Evolutionary conservation across 2,113 vertebrate genomes (phyloP).

Genomic region (Phyllostomus hastatus): DNA sequence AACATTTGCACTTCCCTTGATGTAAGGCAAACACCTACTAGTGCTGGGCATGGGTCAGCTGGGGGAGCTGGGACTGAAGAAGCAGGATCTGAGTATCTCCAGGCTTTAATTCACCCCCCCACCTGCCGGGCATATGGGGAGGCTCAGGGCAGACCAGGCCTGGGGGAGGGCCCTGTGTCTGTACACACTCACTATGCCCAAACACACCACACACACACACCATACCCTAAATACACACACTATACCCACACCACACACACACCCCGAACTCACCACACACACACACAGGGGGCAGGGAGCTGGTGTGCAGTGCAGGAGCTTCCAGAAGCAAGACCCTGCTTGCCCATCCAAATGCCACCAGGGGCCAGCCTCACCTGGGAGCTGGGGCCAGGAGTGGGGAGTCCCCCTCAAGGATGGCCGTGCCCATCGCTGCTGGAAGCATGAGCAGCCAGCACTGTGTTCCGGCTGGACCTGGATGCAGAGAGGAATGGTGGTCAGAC

Average conservation of each 20-base stretch:
- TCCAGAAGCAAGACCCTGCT: not conserved
- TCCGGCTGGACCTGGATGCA: not conserved
- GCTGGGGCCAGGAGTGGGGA: not conserved
- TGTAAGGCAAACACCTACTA: conserved; percentile 53
- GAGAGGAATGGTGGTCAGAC: not conserved
- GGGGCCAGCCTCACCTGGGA: not conserved
- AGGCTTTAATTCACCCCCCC: not conserved
- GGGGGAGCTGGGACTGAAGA: not conserved
- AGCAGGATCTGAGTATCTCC: not conserved
- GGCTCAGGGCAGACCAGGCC: not conserved
- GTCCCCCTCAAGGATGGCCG: no score
- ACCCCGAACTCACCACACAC: no score
- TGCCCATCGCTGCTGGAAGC: not conserved
- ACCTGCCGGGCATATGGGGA: not conserved
- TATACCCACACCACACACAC: not conserved
- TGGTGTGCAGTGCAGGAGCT: not conserved
- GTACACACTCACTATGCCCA: not conserved
- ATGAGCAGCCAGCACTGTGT: not conserved
- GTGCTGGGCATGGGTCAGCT: not conserved
- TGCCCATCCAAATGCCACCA: not conserved
- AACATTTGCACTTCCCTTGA: conserved; percentile 38
- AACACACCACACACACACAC: not conserved
- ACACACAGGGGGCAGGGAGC: not conserved
- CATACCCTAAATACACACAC: no score
- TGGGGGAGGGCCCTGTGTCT: not conserved